Evolutionary conservation across 2,888 invertebrate species (phyloP).

Genomic region (Oligia fasciuncula): DNA sequence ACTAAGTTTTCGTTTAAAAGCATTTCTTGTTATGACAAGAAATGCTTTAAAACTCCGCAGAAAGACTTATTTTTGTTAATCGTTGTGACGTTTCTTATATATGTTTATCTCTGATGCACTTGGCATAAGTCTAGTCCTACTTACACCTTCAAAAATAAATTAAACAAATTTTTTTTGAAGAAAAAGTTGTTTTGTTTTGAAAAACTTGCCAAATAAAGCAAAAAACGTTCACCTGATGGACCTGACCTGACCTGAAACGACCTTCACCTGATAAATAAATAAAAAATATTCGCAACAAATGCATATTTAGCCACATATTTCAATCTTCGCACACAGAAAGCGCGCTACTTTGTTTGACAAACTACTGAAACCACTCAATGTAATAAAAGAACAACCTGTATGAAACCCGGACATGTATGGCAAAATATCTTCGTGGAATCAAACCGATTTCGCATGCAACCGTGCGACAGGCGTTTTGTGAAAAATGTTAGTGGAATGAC

Average conservation of each 20-base stretch:
- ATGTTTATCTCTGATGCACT: background rate
- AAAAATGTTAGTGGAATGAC: slow-evolving; percentile 79
- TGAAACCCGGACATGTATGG: slow-evolving; percentile 66
- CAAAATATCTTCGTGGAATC: slow-evolving; percentile 78
- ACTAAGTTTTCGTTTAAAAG: no score
- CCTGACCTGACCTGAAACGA: no score
- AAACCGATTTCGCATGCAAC: slow-evolving; percentile 81
- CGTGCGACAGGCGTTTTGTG: slow-evolving; percentile 78
- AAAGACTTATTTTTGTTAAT: background rate
- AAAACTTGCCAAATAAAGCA: background rate
- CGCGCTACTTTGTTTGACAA: background rate
- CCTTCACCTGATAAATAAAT: no score
- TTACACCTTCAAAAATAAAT: background rate
- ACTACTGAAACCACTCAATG: slow-evolving; percentile 8
- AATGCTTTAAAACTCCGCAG: no score
- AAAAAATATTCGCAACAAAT: background rate
- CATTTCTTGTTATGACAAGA: no score
- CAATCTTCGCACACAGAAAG: background rate
- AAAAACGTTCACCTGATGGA: no score
- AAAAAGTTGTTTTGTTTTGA: background rate
- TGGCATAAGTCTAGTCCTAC: background rate
- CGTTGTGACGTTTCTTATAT: background rate
- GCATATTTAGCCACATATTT: background rate
- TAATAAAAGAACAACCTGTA: slow-evolving; percentile 64
- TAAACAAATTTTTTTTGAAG: no score